Conservation (phyloP, 2,888 invertebrate genomes). For the Meta bourneti region DNA sequence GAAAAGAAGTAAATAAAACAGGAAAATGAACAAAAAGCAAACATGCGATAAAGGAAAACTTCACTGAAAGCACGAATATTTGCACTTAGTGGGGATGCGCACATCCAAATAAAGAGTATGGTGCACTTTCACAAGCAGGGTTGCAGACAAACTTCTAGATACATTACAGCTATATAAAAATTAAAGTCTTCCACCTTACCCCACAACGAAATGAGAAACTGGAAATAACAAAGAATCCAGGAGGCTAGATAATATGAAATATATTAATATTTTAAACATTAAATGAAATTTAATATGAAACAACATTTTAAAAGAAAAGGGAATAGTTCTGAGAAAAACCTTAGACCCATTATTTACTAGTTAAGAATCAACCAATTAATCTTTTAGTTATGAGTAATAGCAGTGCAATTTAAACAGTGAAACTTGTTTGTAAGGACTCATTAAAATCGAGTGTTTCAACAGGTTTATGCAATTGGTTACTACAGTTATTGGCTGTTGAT, state of each 20-base stretch:
- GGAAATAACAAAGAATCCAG: conserved; percentile 72
- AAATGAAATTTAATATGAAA: not conserved
- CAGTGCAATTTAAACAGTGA: too few species aligned
- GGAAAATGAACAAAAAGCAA: not conserved
- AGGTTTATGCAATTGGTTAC: too few species aligned
- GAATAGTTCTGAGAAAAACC: not conserved
- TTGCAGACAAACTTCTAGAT: conserved; percentile 10
- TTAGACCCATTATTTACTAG: not conserved
- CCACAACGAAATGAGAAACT: conserved; percentile 72
- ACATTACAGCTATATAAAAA: conserved; percentile 14
- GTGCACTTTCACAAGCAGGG: conserved; percentile 20
- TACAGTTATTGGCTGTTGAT: too few species aligned
- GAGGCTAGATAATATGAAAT: conserved; percentile 71
- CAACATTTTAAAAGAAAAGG: not conserved
- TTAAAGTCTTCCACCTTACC: conserved; percentile 68
- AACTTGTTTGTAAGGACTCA: too few species aligned
- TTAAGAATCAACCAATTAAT: not conserved
- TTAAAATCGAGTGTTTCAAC: too few species aligned
- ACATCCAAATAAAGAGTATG: not conserved
- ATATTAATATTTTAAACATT: conserved; percentile 8
- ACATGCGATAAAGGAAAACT: not conserved
- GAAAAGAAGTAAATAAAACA: too few species aligned
- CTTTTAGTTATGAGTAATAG: not conserved
- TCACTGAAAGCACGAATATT: too few species aligned
- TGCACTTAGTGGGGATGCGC: not conserved